These are phyloP conservation scores for Scolopax rusticola DNA, from an alignment of 2,797 vertebrate genomes.

Conservation along the genomic window DNA sequence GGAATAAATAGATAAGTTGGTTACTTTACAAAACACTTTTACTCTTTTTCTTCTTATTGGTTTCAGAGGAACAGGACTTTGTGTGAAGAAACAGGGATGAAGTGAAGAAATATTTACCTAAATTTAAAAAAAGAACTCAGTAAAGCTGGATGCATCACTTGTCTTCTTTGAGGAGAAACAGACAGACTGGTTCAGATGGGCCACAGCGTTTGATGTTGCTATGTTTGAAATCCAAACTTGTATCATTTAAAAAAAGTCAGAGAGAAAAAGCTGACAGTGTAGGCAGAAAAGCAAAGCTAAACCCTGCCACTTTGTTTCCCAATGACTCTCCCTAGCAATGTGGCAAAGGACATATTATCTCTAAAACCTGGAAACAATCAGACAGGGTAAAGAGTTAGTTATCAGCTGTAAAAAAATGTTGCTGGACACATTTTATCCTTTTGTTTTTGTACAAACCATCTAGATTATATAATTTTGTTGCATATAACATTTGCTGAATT, in stretches of 20 bases:
- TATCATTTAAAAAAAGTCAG: neutral
- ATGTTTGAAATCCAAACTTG: neutral
- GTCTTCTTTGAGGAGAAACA: neutral
- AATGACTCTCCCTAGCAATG: neutral
- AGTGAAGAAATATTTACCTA: neutral
- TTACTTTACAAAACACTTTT: neutral
- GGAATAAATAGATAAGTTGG: neutral
- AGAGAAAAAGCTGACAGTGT: neutral
- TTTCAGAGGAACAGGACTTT: neutral
- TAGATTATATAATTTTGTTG: neutral
- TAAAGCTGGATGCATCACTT: neutral
- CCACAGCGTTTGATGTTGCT: neutral
- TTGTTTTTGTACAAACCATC: neutral
- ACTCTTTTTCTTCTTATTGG: neutral
- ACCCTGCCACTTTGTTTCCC: fast-evolving
- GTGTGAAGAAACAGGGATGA: neutral
- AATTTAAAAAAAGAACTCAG: neutral
- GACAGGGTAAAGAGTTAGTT: neutral
- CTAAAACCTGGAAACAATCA: neutral
- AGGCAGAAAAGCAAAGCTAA: neutral
- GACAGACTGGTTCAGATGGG: neutral
- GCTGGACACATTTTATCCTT: neutral
- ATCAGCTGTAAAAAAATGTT: neutral
- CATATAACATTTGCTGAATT: neutral
- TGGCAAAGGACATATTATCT: neutral